A percentile compares a stretch with the other conserved stretches of the same genome.
phyloP scores from a whole-genome alignment of 2,888 invertebrate genomes.

The Coelogynopora nodosa region DNA sequence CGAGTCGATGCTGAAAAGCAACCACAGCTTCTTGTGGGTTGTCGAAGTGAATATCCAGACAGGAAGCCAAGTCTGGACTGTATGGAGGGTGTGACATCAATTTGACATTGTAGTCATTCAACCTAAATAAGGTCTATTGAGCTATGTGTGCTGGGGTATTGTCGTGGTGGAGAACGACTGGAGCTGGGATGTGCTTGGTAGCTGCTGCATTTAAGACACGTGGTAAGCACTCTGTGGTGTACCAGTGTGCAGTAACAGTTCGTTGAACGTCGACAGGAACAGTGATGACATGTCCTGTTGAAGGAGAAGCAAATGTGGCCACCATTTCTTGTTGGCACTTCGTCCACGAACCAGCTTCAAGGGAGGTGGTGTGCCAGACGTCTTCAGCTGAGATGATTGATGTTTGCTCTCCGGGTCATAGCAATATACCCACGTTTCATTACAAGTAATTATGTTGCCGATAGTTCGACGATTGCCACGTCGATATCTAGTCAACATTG shows the following conservation, averaged over 20 bases:
- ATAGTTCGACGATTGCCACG: neutral
- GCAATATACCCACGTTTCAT: neutral
- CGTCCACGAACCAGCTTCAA: neutral
- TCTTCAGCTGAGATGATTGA: neutral
- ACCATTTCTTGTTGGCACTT: neutral
- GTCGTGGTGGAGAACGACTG: neutral
- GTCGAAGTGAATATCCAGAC: neutral
- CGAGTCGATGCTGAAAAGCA: neutral
- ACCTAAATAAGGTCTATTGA: neutral
- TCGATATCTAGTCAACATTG: neutral
- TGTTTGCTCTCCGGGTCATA: neutral
- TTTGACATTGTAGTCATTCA: neutral
- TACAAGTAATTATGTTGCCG: neutral
- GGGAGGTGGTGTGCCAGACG: neutral
- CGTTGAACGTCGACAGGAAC: neutral
- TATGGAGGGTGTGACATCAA: neutral
- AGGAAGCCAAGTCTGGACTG: neutral
- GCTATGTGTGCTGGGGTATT: neutral
- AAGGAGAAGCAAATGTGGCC: neutral
- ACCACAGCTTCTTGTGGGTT: neutral
- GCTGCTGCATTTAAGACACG: neutral
- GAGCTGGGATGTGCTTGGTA: neutral
- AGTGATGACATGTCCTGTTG: neutral
- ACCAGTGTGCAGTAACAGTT: neutral
- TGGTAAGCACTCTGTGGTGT: neutral